Evolutionary conservation across 2,113 vertebrate genomes (phyloP).

Genomic region (Boulengerochromis microlepis): DNA sequence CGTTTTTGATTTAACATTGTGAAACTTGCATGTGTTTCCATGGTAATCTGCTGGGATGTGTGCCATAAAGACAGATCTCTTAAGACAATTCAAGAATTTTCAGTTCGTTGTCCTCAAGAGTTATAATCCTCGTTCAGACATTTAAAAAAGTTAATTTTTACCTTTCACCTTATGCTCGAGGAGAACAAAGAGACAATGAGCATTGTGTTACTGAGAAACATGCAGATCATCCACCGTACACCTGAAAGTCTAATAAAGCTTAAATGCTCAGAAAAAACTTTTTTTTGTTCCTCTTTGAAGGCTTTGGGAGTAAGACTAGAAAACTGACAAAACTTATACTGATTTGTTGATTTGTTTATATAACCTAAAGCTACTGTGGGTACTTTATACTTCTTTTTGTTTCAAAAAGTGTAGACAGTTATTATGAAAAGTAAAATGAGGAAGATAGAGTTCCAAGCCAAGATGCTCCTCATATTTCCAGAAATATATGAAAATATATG

Average conservation of each 20-base stretch:
- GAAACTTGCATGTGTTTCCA: background rate
- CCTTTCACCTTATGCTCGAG: background rate
- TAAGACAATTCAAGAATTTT: background rate
- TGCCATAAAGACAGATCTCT: background rate
- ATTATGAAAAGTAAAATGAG: background rate
- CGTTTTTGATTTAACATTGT: background rate
- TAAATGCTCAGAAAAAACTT: rapidly evolving
- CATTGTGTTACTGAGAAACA: background rate
- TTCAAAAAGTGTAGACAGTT: background rate
- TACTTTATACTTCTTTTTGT: background rate
- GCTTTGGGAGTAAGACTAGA: background rate
- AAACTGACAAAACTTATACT: background rate
- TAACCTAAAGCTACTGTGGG: background rate
- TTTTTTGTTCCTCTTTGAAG: background rate
- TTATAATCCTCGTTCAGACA: background rate
- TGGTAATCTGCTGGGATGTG: background rate
- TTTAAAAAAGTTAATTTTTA: background rate
- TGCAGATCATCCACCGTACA: background rate
- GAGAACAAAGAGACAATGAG: background rate
- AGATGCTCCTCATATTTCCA: background rate
- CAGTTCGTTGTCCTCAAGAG: background rate
- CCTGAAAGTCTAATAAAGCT: background rate
- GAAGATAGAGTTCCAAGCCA: background rate
- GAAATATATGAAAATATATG: background rate
- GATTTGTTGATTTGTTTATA: background rate